Conservation (phyloP, 2,888 invertebrate genomes). For the Brassicogethes aeneus region DNA sequence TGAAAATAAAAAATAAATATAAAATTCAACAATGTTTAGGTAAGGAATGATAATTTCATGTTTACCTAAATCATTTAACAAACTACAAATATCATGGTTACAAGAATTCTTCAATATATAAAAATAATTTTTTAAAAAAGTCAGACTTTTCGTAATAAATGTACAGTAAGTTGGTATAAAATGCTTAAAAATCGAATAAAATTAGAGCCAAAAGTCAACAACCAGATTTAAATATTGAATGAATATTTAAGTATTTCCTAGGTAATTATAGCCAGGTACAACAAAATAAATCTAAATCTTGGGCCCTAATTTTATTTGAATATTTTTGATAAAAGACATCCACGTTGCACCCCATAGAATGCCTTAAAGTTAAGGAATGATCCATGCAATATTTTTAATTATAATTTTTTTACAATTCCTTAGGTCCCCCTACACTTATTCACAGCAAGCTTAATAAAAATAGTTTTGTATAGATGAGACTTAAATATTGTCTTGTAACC, state of each 20-base stretch:
- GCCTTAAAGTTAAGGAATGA: slow-evolving; percentile 44
- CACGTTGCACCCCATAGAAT: slow-evolving; percentile 31
- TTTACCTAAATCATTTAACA: slow-evolving; percentile 46
- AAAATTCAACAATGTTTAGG: slow-evolving; percentile 37
- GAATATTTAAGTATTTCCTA: too few species aligned
- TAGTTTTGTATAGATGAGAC: slow-evolving; percentile 9
- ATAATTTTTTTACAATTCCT: slow-evolving; percentile 3
- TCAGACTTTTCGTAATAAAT: slow-evolving; percentile 16
- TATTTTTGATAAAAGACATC: slow-evolving; percentile 10
- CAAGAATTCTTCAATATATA: slow-evolving; percentile 15
- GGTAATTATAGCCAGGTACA: too few species aligned
- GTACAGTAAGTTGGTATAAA: slow-evolving; percentile 12
- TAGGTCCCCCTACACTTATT: slow-evolving; percentile 7
- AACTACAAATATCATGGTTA: slow-evolving; percentile 25
- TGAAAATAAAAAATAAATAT: slow-evolving; percentile 17
- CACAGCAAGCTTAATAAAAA: slow-evolving; percentile 10
- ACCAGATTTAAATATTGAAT: neutral
- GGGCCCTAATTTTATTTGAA: slow-evolving; percentile 15
- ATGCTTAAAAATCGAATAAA: slow-evolving; percentile 16
- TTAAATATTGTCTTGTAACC: slow-evolving; percentile 21
- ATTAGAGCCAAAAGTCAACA: slow-evolving; percentile 9
- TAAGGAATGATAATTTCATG: slow-evolving; percentile 58
- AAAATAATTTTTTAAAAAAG: slow-evolving; percentile 16
- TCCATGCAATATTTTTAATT: slow-evolving; percentile 47
- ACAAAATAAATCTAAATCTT: too few species aligned